These are phyloP conservation scores for Ylistrum balloti DNA, from an alignment of 1,140 invertebrate genomes.

Conservation along the genomic window DNA sequence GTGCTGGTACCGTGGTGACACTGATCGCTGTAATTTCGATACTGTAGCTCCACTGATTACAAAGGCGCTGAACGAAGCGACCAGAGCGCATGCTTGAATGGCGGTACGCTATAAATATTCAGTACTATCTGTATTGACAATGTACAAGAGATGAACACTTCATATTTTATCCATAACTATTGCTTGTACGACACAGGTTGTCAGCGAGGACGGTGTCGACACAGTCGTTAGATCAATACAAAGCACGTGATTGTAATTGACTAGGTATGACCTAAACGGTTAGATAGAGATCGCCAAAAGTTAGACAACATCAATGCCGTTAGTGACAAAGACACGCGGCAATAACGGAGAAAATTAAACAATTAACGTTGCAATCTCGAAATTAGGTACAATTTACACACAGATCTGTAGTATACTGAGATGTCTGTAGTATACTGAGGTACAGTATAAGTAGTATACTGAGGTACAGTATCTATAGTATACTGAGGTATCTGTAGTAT, in stretches of 20 bases:
- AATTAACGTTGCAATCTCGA: no score
- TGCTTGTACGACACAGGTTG: background rate
- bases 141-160: conserved; percentile 9
- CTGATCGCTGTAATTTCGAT: background rate
- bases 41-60: conserved; percentile 1
- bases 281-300: background rate
- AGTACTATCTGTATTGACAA: background rate
- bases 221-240: background rate
- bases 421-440: no score
- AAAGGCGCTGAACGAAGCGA: background rate
- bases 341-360: no score
- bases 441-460: no score
- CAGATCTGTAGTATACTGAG: no score
- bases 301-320: background rate
- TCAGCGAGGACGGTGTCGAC: background rate
- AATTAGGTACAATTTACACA: no score
- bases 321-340: background rate
- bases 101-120: background rate
- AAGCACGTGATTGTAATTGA: background rate
- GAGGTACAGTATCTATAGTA: no score
- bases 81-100: conserved; percentile 16
- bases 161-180: conserved; percentile 40
- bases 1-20: background rate
- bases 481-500: no score
- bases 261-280: background rate